Base-by-base conservation (phyloP, 2,797 vertebrate genomes). In the Centropyge bicolor region DNA sequence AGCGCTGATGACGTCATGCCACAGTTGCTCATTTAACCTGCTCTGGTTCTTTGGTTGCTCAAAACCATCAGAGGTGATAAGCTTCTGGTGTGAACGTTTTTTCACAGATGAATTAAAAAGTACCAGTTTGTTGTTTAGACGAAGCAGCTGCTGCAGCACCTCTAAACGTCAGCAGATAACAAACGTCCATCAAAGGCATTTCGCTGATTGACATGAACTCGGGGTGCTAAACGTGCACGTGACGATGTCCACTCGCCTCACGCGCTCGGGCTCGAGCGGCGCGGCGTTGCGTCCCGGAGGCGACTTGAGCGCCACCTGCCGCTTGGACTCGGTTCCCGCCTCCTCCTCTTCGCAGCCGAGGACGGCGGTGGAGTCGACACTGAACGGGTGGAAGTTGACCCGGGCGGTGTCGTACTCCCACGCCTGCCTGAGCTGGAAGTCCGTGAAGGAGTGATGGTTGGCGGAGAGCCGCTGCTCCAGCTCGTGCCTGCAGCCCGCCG, bases 321-420 rank as follows among this genome's bases (percentile, higher is more conserved):
- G 73, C 67, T 88, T 85, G 16, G 81, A 55, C 3, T 36, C 67
- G 0, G 78, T 70, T 0, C 22, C 52, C 2, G 0, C 73, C 8
- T 88, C 73, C 8, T 88, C 86, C 19, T 88, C 90, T 2, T 93
- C 90, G 10, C 86, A 74, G 12, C 84, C 86, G 3, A 80, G 38
- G 8, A 79, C 77, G 1, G 71, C 78, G 3, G 85, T 86, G 0
- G 94, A 85, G 8, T 94, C 90, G 12, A 95, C 88, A 31, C 94
- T 94, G 87, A 96, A 96, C 0, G 95, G 95, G 79, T 96, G 96
- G 60, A 95, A 96, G 84, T 85, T 89, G 45, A 76, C 85, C 36
- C 76, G 78, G 3, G 93, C 88, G 1, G 87, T 92, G 85, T 95
- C 93, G 67, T 89, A 91, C 51, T 95, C 95, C 95, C 96, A 96